Base-by-base conservation (phyloP, 1,140 invertebrate species). In the Drosophila neocordata region DNA sequence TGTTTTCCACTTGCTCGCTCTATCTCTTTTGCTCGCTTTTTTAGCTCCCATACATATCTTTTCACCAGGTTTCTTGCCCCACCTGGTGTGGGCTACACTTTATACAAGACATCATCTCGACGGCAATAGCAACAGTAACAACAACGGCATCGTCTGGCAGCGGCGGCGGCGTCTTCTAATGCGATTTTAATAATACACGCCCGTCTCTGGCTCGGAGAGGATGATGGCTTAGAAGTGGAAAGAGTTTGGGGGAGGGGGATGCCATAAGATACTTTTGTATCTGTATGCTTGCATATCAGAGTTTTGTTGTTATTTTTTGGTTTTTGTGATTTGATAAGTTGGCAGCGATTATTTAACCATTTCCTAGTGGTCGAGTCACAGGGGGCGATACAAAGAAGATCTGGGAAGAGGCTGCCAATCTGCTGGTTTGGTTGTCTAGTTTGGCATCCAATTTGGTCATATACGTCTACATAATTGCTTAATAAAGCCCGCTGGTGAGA, bases 131-230 rank as follows among this genome's bases (percentile, higher is more conserved):
- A 62, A 41, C 61, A 24, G 48, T 44, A 59, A 37, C 65, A 61
- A 65, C 69, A 44, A 35, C 68, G 74, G 63, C 65, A 65, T 56
- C 65, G 44, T 38, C 37, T 38, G 37, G 37, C 37, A 13, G 13
- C 38, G 38, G 13, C 38, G 41, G 18, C 80, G 77, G 77, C 81
- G 73, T 85, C 83, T 90, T 89, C 85, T 89, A 89, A 89, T 89
- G 87, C 85, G 85, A 79, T 89, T 89, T 89, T 89, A 89, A 89
- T 89, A 89, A 90, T 87, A 90, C 83, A 85, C 84, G 84, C 84
- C 84, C 80, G 84, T 88, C 81, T 74, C 69, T 65, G 53, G 53
- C 15, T 41, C 38, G 63, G 63, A 59, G 56, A 37, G 44, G 68
- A 37, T 41, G 22, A 34, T 13, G 38, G 53, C 24, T 52, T 38